Conservation (phyloP, 2,797 vertebrate genomes). For the Oceanodroma leucorhoa region DNA sequence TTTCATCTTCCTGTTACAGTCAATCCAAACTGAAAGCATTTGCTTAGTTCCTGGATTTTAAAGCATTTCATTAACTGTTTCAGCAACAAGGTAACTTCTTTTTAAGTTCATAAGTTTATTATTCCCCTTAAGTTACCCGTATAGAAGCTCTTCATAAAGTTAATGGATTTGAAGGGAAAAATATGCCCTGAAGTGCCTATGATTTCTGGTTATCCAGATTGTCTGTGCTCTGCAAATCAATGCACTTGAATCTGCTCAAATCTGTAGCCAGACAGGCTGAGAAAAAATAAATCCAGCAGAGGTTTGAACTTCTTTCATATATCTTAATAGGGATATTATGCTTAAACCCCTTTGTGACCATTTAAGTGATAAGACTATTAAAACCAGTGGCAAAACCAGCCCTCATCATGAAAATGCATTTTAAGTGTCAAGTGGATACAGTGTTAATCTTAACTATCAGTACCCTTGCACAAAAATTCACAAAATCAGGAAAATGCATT, state of each 20-base stretch:
- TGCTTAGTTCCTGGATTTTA: neutral
- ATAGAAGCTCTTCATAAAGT: neutral
- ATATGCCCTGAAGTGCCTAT: neutral
- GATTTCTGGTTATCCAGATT: neutral
- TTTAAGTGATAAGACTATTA: neutral
- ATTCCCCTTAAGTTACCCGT: neutral
- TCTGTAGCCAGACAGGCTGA: neutral
- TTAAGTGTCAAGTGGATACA: neutral
- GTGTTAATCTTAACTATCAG: neutral
- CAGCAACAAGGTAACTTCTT: neutral
- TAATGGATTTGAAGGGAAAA: neutral
- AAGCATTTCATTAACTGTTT: neutral
- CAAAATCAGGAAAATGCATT: neutral
- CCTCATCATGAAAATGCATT: neutral
- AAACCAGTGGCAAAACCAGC: neutral
- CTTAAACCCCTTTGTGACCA: slow-evolving; percentile 1
- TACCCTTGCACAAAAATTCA: neutral
- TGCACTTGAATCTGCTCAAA: neutral
- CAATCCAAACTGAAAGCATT: neutral
- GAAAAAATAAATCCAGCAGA: neutral
- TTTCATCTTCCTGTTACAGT: neutral
- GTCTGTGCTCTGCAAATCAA: neutral
- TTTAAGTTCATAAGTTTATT: neutral
- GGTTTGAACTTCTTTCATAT: neutral
- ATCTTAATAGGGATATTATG: slow-evolving; percentile 1